phyloP scores from a whole-genome alignment of 2,797 vertebrate species.

The Enteromius paludinosus region DNA sequence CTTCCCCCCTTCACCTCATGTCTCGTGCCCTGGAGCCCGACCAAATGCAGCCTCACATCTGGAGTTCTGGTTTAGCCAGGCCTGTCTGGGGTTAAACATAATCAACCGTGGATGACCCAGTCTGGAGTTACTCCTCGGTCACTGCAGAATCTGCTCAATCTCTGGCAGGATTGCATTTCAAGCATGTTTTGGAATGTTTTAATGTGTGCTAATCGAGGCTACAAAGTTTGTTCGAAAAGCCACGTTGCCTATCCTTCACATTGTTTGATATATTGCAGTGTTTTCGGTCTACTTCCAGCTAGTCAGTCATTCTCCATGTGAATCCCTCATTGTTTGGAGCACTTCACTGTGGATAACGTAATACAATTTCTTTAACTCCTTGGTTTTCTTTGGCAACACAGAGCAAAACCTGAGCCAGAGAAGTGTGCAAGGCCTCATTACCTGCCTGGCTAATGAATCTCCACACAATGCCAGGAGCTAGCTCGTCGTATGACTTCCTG shows the following conservation, averaged over 20 bases:
- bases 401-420: slow-evolving; percentile 18
- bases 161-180: slow-evolving; percentile 1
- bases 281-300: background rate
- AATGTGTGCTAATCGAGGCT: background rate
- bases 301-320: background rate
- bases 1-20: slow-evolving; percentile 34
- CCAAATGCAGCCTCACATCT: slow-evolving; percentile 57
- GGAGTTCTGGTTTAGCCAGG: slow-evolving; percentile 44
- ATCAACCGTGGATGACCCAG: slow-evolving; percentile 40
- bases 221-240: background rate
- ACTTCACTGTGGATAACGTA: slow-evolving; percentile 13
- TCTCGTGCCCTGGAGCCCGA: slow-evolving; percentile 40
- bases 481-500: slow-evolving; percentile 31
- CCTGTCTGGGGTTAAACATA: slow-evolving; percentile 42
- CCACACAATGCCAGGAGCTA: slow-evolving; percentile 22
- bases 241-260: background rate
- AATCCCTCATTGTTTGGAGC: slow-evolving; percentile 22
- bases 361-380: background rate
- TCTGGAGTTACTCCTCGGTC: slow-evolving; percentile 49
- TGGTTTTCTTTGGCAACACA: background rate
- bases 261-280: background rate
- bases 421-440: slow-evolving; percentile 22
- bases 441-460: slow-evolving; percentile 32
- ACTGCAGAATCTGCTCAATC: slow-evolving; percentile 28
- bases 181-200: slow-evolving; percentile 8